Conservation (phyloP, 2,888 invertebrate genomes). For the Dendrolimus houi region DNA sequence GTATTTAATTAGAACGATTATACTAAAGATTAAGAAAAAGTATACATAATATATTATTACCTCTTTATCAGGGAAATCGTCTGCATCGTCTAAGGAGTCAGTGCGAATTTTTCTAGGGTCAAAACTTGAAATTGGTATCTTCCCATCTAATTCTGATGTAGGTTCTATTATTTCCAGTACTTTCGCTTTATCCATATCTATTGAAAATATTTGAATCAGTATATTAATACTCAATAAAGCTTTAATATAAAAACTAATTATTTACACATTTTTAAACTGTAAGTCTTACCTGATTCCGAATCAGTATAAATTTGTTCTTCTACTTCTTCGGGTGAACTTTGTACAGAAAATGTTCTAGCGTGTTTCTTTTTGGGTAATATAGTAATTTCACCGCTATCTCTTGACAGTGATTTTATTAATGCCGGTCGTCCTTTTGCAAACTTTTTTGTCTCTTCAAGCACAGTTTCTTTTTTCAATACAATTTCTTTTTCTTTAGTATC, state of each 20-base stretch:
- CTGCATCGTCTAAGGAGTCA: constrained; percentile 70
- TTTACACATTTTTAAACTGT: neutral
- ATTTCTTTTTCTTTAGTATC: constrained; percentile 36
- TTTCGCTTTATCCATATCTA: constrained; percentile 73
- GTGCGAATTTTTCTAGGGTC: constrained; percentile 64
- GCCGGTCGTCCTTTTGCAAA: constrained; percentile 53
- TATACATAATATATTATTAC: constrained; percentile 21
- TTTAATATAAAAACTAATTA: neutral
- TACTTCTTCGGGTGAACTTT: constrained; percentile 72
- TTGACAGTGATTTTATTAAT: constrained; percentile 62
- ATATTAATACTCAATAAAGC: neutral
- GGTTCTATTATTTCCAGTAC: constrained; percentile 73
- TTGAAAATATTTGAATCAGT: constrained; percentile 13
- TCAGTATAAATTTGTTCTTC: constrained; percentile 73
- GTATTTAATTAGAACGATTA: neutral
- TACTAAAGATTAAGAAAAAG: neutral
- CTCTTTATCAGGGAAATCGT: constrained; percentile 72
- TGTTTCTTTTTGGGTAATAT: constrained; percentile 71
- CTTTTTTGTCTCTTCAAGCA: constrained; percentile 46
- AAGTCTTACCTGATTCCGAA: constrained; percentile 63
- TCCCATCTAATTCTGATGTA: constrained; percentile 55
- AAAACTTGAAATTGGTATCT: constrained; percentile 52
- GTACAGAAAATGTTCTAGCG: constrained; percentile 64
- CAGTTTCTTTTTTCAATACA: constrained; percentile 40
- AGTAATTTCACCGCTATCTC: constrained; percentile 63